Base-by-base conservation (phyloP, 2,888 invertebrate species). In the Eulithis testata region DNA sequence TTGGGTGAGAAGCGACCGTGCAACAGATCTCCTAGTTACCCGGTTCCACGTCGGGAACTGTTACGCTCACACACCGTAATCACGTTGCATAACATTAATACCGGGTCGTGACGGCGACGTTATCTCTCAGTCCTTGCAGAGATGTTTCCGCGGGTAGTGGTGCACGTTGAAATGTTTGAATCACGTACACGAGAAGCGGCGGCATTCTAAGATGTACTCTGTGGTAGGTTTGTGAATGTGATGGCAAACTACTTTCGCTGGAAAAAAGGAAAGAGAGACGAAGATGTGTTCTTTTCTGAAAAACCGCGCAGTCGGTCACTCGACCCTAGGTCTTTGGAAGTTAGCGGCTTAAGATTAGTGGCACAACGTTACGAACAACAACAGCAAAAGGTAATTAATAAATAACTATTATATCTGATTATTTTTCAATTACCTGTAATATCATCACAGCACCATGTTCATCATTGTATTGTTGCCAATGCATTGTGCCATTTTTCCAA, bases 221-320 rank as follows among this genome's bases (percentile, higher is more conserved):
- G 72, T 63, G 66, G 75, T 76, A 79, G 66, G 65, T 71, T 56
- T 79, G 76, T 77, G 80, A 73, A 69, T 68, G 79, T 77, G 73
- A 73, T 96, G 95, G 94, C 95, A 70, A 95, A 95, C 76, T 96
- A 95, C 79, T 95, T 96, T 81, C 94, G 95, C 71, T 96, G 96
- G 96, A 95, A 95, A 79, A 95, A 95, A 75, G 94, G 94, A 56
- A 94, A 94, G 74, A 89, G 94, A 74, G 94, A 94, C 78, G 94
- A 94, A 70, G 90, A 90, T 73, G 93, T 91, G 75, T 93, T 93
- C 76, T 93, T 89, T 80, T 90, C 94, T 53, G 90, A 91, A 72
- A 96, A 96, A 77, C 96, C 95, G 9, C 94, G 96, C 60, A 96
- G 96, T 84, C 93, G 96, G 68, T 96, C 96, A 0, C 86, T 96